A percentile compares a stretch with the other conserved stretches of the same genome.
Conservation (phyloP, 2,797 vertebrate species). For the Crax fasciolata region DNA sequence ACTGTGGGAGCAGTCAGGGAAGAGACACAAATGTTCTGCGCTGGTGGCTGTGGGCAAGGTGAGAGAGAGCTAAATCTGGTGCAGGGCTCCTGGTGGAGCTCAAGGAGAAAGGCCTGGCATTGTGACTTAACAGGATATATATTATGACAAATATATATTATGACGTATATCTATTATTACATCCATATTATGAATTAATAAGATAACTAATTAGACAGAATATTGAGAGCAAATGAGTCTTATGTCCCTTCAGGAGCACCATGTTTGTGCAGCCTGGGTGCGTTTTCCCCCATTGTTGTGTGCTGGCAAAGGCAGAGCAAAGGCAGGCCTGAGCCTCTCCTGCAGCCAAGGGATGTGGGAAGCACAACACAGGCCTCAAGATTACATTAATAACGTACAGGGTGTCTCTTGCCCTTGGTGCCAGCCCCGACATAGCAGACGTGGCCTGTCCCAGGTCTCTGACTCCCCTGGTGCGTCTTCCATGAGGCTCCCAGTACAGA, state of each 20-base stretch:
- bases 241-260: neutral
- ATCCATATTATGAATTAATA: neutral
- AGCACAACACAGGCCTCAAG: neutral
- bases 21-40: neutral
- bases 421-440: neutral
- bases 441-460: neutral
- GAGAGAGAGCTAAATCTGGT: accelerated
- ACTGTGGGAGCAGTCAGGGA: neutral
- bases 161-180: too few relatives aligned
- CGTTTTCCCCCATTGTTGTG: neutral
- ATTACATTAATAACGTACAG: neutral
- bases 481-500: neutral
- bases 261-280: accelerated
- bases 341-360: accelerated
- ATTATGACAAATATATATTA: neutral
- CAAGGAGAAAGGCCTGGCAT: neutral
- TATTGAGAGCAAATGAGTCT: neutral
- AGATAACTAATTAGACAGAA: neutral
- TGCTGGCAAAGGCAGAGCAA: neutral
- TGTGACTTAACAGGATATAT: neutral
- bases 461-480: neutral
- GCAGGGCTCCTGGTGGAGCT: neutral
- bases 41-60: accelerated
- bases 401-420: neutral
- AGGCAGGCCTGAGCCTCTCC: neutral